Evolutionary conservation across 2,113 vertebrate genomes (phyloP).

Genomic region (Actenoides lindsayi): DNA sequence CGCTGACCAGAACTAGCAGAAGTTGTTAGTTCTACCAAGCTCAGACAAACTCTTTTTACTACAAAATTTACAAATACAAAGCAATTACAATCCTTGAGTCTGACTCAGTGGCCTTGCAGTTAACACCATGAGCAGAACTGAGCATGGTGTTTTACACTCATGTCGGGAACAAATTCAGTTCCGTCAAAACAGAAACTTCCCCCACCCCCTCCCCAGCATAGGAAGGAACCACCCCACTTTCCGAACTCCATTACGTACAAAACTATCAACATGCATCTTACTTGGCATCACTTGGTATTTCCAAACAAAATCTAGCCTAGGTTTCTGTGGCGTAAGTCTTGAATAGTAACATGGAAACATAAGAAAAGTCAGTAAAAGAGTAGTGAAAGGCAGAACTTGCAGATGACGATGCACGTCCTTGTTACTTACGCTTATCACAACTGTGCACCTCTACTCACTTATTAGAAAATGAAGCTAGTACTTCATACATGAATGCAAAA

Average conservation of each 20-base stretch:
- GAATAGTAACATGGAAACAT: neutral
- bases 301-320: neutral
- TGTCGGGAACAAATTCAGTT: neutral
- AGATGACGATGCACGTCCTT: neutral
- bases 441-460: neutral
- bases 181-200: neutral
- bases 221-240: neutral
- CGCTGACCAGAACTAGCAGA: neutral
- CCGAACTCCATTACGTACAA: neutral
- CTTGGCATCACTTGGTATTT: neutral
- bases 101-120: neutral
- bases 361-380: neutral
- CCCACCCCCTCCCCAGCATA: fast-evolving
- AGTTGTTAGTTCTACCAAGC: neutral
- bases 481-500: neutral
- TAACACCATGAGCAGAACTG: neutral
- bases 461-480: neutral
- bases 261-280: neutral
- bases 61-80: neutral
- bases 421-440: neutral
- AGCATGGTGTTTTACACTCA: neutral
- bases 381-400: neutral
- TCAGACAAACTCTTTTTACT: neutral
- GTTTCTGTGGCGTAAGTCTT: neutral
- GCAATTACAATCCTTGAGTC: neutral